Percentiles rank a stretch among this genome's conserved stretches.
These are phyloP conservation scores for Meta bourneti DNA, from an alignment of 2,888 invertebrate species.

Conservation along the genomic window DNA sequence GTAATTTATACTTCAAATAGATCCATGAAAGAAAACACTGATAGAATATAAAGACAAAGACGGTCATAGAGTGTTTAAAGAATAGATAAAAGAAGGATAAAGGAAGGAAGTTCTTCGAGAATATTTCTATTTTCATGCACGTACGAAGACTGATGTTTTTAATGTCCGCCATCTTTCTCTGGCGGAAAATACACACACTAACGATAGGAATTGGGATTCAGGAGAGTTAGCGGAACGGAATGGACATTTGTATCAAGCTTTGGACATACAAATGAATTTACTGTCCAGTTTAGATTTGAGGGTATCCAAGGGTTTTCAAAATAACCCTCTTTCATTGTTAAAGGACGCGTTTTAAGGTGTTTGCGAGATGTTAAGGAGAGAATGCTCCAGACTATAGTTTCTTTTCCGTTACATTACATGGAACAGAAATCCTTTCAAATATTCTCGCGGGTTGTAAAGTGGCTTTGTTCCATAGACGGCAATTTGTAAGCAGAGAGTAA, in stretches of 20 bases:
- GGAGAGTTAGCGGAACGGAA: constrained; percentile 5
- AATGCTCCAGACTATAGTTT: constrained; percentile 13
- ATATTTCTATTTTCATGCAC: constrained; percentile 50
- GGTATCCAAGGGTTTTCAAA: constrained; percentile 8
- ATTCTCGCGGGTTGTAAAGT: constrained; percentile 11
- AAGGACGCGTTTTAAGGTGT: constrained; percentile 14
- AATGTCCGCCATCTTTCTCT: constrained; percentile 38
- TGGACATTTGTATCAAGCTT: constrained; percentile 34
- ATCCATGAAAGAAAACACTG: constrained; percentile 20
- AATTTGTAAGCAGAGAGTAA: neutral
- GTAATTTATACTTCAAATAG: constrained; percentile 60
- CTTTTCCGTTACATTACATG: constrained; percentile 19
- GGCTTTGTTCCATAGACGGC: constrained; percentile 1
- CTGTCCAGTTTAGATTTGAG: constrained; percentile 18
- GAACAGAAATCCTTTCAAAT: neutral
- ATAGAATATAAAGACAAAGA: constrained; percentile 54
- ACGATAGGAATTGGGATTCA: constrained; percentile 20
- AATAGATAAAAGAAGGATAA: constrained; percentile 1
- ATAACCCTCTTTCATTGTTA: constrained; percentile 6
- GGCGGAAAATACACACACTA: constrained; percentile 6
- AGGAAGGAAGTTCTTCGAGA: constrained; percentile 21
- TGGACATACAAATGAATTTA: constrained; percentile 48
- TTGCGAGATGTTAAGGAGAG: constrained; percentile 16
- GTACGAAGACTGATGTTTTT: constrained; percentile 47
- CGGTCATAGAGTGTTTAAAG: constrained; percentile 24